A percentile compares a stretch with the other conserved stretches of the same genome.
These are phyloP conservation scores for Fragum whitleyi DNA, from an alignment of 2,888 invertebrate genomes.

Conservation along the genomic window DNA sequence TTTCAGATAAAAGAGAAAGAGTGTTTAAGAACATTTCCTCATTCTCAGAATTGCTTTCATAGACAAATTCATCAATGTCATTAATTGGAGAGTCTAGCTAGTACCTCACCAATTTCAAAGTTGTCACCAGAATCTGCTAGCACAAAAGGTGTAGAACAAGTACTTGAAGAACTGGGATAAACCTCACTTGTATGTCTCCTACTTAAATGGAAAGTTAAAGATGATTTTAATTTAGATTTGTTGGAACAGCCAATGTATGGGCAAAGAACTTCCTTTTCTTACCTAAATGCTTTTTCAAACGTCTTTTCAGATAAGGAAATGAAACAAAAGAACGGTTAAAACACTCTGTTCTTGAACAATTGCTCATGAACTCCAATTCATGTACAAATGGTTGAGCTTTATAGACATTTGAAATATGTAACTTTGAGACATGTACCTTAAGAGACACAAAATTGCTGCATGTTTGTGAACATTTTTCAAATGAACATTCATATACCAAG, in stretches of 20 bases:
- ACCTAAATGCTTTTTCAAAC: background rate
- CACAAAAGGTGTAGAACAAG: background rate
- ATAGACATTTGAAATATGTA: background rate
- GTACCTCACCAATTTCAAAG: background rate
- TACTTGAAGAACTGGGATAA: background rate
- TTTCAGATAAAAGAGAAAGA: conserved; percentile 1
- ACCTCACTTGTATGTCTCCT: conserved; percentile 9
- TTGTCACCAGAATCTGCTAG: background rate
- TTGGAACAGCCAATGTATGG: background rate
- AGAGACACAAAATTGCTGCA: background rate
- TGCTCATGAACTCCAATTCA: background rate
- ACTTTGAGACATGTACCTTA: background rate
- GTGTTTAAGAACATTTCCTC: conserved; percentile 5
- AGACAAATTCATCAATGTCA: background rate
- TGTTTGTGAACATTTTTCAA: background rate
- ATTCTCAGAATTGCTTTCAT: conserved; percentile 11
- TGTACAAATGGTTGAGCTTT: background rate
- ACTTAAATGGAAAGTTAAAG: conserved; percentile 36
- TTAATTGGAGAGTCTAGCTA: background rate
- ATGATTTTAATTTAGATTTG: conserved; percentile 23
- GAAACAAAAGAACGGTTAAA: background rate
- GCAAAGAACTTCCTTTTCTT: conserved; percentile 5
- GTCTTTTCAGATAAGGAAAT: background rate
- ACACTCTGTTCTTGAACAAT: conserved; percentile 4
- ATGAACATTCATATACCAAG: background rate